A percentile compares a stretch with the other conserved stretches of the same genome.
Conservation (phyloP, 2,797 vertebrate genomes). For the Florisuga fusca region DNA sequence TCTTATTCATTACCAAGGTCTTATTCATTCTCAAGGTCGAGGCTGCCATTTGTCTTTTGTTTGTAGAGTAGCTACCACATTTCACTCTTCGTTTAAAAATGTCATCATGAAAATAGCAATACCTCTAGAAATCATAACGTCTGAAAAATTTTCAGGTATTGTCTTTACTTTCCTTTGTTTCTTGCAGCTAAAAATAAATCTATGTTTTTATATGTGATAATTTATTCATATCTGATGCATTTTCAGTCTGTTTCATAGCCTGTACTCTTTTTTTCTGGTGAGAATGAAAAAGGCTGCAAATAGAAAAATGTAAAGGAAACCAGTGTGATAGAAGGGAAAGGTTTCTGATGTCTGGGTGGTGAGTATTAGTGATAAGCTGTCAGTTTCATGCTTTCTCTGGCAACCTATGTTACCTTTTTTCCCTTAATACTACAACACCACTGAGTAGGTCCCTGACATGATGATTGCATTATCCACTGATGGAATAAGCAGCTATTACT, state of each 20-base stretch:
- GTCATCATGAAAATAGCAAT: not conserved
- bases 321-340: not conserved
- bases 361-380: not conserved
- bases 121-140: not conserved
- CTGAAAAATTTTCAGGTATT: not conserved
- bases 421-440: not conserved
- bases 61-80: not conserved
- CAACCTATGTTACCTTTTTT: not conserved
- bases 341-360: not conserved
- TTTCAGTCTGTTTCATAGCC: not conserved
- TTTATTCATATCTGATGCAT: not conserved
- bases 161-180: not conserved
- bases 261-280: not conserved
- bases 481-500: slow-evolving; percentile 16
- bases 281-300: not conserved
- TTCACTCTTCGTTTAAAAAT: not conserved
- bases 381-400: not conserved
- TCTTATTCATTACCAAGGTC: not conserved
- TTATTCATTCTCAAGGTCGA: not conserved
- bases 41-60: not conserved
- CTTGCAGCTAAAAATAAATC: not conserved
- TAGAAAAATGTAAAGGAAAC: not conserved
- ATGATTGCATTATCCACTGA: not conserved
- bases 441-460: not conserved
- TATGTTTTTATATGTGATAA: not conserved